Evolutionary conservation across 2,797 vertebrate genomes (phyloP).

Genomic region (Perdix hodgsoniae): DNA sequence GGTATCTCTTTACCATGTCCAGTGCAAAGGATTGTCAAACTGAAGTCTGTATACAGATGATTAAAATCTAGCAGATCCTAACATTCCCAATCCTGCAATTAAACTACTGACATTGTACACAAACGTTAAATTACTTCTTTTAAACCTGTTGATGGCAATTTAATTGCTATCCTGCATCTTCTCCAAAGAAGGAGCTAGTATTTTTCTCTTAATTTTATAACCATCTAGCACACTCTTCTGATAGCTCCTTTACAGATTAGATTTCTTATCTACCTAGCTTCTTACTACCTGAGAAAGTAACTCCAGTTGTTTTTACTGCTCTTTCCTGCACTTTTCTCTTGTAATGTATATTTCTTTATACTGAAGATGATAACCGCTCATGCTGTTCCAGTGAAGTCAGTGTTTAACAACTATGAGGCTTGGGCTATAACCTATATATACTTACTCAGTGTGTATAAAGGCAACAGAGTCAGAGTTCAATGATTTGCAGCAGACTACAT

Average conservation of each 20-base stretch:
- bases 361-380: neutral
- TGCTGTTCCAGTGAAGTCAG: neutral
- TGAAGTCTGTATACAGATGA: neutral
- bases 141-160: neutral
- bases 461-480: neutral
- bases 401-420: slow-evolving; percentile 13
- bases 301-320: neutral
- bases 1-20: neutral
- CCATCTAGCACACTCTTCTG: neutral
- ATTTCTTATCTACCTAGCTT: neutral
- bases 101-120: neutral
- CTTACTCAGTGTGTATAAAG: neutral
- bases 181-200: neutral
- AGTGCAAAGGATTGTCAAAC: neutral
- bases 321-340: neutral
- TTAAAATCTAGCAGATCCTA: neutral
- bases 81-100: neutral
- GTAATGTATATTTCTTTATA: neutral
- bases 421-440: neutral
- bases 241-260: neutral
- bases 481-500: slow-evolving; percentile 16
- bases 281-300: neutral
- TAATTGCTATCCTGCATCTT: neutral
- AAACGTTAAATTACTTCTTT: neutral
- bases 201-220: neutral